These are phyloP conservation scores for Amphilophus citrinellus DNA, from an alignment of 2,113 vertebrate genomes.

Conservation along the genomic window DNA sequence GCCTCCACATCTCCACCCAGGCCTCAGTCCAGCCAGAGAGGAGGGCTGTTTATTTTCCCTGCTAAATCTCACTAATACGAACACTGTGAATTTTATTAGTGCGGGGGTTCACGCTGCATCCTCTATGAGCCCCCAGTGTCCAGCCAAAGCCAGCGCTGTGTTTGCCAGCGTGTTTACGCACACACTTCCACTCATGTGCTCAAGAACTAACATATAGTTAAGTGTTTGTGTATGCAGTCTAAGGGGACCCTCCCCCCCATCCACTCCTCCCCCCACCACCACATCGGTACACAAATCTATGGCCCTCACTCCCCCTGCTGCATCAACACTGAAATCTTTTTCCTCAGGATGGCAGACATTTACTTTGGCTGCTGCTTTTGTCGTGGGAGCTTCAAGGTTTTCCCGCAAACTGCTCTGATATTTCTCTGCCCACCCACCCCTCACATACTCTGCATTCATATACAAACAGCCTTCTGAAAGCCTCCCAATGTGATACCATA, in stretches of 20 bases:
- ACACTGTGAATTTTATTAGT: conserved; percentile 77
- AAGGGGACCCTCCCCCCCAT: neutral
- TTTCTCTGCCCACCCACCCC: conserved; percentile 70
- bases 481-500: conserved; percentile 75
- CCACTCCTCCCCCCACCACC: conserved; percentile 36
- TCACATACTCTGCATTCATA: conserved; percentile 57
- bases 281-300: conserved; percentile 52
- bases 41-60: conserved; percentile 74
- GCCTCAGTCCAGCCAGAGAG: conserved; percentile 14
- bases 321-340: conserved; percentile 72
- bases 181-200: conserved; percentile 68
- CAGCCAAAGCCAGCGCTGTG: conserved; percentile 65
- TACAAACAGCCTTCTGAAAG: conserved; percentile 71
- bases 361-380: conserved; percentile 82
- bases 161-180: conserved; percentile 66
- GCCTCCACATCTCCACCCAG: conserved; percentile 37
- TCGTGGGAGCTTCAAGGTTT: conserved; percentile 75
- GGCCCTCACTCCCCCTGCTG: conserved; percentile 49
- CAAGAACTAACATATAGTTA: conserved; percentile 72
- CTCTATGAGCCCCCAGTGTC: conserved; percentile 56
- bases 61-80: conserved; percentile 71
- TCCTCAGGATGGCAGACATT: conserved; percentile 80
- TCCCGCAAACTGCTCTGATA: conserved; percentile 69
- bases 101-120: conserved; percentile 45
- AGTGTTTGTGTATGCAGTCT: conserved; percentile 74